Evolutionary conservation across 2,888 invertebrate species (phyloP).

Genomic region (Sinohyriopsis cumingii): DNA sequence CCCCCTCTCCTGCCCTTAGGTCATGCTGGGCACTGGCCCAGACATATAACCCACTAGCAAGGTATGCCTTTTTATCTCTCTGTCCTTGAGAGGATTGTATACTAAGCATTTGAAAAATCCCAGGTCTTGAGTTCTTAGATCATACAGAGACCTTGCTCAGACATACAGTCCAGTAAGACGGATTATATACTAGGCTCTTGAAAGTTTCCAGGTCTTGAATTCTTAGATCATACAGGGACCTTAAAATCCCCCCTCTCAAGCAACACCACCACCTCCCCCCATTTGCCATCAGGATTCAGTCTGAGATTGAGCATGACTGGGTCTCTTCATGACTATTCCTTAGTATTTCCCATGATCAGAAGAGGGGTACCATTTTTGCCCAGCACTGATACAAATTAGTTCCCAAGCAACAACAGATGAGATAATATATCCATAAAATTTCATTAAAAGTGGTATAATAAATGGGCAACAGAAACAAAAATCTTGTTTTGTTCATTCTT

Average conservation of each 20-base stretch:
- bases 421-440: too few species aligned
- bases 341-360: too few species aligned
- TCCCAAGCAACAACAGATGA: too few species aligned
- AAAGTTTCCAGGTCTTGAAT: slow-evolving; percentile 97
- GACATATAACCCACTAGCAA: slow-evolving; percentile 93
- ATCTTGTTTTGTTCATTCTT: too few species aligned
- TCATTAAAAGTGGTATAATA: too few species aligned
- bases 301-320: too few species aligned
- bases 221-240: slow-evolving; percentile 86
- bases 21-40: slow-evolving; percentile 87
- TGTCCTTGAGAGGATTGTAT: slow-evolving; percentile 84
- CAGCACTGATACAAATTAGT: too few species aligned
- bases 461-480: too few species aligned
- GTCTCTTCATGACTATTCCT: too few species aligned
- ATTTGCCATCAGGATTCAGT: too few species aligned
- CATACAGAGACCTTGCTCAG: slow-evolving; percentile 83
- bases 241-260: slow-evolving; percentile 12
- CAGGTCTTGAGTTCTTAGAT: slow-evolving; percentile 93
- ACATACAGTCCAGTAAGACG: slow-evolving; percentile 93
- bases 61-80: slow-evolving; percentile 56
- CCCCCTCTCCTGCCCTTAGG: slow-evolving; percentile 93
- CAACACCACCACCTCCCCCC: too few species aligned
- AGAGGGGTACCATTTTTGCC: too few species aligned
- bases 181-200: slow-evolving; percentile 91
- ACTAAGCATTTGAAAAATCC: slow-evolving; percentile 93